Evolutionary conservation across 1,140 invertebrate genomes (phyloP), one percentile per base, ranked within the genome.

Genomic region (Bombus cullumanus): DNA sequence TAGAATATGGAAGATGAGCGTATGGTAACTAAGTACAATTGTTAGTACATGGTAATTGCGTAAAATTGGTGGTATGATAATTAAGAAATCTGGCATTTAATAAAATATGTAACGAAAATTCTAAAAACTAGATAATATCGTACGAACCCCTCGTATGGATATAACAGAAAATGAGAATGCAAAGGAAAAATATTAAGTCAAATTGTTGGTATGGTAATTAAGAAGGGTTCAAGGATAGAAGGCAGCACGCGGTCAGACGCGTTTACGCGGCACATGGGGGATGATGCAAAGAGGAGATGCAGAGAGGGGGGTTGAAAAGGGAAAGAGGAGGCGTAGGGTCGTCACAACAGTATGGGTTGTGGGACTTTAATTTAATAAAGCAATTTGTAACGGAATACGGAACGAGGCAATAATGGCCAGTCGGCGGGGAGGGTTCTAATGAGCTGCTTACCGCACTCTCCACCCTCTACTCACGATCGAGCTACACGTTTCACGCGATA

Each of bases 391-490:
- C 94, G 93, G 92, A 95, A 94, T 95, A 95, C 93, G 91, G 93
- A 94, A 95, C 94, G 94, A 94, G 94, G 94, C 94, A 94, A 94
- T 95, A 95, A 94, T 95, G 93, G 94, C 93, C 93, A 92, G 93
- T 93, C 91, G 93, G 93, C 91, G 92, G 93, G 91, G 93, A 95
- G 94, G 94, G 94, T 94, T 94, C 94, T 95, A 95, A 95, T 94
- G 94, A 94, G 94, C 94, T 95, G 94, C 94, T 95, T 94, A 94
- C 94, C 94, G 90, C 94, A 95, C 93, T 93, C 93, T 93, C 89
- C 91, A 89, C 91, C 91, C 91, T 91, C 89, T 77, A 83, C 90
- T n/a, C 80, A 82, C 75, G 81, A 90, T 85, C 82, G 64, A 66
- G 90, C 57, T 86, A 85, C 83, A 83, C 82, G 85, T 85, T 89